These are phyloP conservation scores for Antigone vipio DNA, from an alignment of 2,113 vertebrate genomes.

Conservation along the genomic window DNA sequence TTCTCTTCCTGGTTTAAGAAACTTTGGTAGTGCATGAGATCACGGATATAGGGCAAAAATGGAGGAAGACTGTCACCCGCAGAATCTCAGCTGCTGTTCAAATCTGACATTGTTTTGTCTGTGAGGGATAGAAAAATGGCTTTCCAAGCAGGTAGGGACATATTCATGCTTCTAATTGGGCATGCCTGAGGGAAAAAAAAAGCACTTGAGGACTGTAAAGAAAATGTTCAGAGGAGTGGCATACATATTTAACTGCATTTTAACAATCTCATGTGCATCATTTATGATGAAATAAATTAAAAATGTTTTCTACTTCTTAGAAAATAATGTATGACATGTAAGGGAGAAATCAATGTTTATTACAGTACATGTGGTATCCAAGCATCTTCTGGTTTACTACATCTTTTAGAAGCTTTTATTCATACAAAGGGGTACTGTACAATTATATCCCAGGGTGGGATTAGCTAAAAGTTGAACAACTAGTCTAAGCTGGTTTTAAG, in stretches of 20 bases:
- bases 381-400: not conserved
- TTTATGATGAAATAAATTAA: not conserved
- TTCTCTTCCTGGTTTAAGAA: not conserved
- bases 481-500: not conserved
- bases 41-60: not conserved
- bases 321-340: not conserved
- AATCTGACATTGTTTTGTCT: not conserved
- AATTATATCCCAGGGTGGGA: not conserved
- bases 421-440: not conserved
- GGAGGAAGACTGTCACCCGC: not conserved
- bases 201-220: not conserved
- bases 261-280: not conserved
- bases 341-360: not conserved
- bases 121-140: not conserved
- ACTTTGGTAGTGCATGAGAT: not conserved
- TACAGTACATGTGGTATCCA: not conserved
- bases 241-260: not conserved
- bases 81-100: not conserved
- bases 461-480: not conserved
- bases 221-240: not conserved
- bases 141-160: not conserved
- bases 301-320: not conserved
- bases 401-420: not conserved
- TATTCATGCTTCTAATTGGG: not conserved
- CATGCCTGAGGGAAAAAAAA: not conserved